phyloP scores from a whole-genome alignment of 2,113 vertebrate species.

The Ptyas mucosa region DNA sequence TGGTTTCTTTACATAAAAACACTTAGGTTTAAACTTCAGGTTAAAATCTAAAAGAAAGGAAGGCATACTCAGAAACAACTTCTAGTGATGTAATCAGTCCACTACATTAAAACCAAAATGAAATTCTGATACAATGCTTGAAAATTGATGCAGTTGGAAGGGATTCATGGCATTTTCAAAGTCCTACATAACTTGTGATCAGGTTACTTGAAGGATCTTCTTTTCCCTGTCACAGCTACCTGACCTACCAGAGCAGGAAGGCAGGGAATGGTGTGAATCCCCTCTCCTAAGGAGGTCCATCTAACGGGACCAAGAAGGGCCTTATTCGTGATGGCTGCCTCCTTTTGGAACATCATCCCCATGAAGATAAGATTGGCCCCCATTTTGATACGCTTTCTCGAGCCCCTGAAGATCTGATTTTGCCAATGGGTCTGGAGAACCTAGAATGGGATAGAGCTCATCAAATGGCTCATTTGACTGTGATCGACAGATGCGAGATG shows the following conservation, averaged over 20 bases:
- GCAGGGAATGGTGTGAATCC: background rate
- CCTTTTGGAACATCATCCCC: background rate
- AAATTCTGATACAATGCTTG: background rate
- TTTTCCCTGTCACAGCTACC: background rate
- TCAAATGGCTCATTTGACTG: background rate
- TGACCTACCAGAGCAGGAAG: background rate
- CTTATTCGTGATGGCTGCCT: background rate
- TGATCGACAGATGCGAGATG: accelerated
- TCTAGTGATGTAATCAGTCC: background rate
- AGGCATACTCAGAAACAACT: background rate
- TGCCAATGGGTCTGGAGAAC: background rate
- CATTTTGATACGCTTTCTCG: background rate
- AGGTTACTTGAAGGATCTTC: too few species aligned
- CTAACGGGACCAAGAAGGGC: background rate
- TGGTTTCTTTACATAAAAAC: background rate
- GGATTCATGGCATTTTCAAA: background rate
- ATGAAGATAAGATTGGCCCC: background rate
- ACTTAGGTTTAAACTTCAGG: background rate
- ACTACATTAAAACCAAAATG: background rate
- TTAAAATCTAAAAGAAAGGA: background rate
- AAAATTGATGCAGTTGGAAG: background rate
- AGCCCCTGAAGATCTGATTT: background rate
- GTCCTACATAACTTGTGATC: too few species aligned
- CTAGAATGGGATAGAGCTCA: background rate
- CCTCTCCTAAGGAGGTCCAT: background rate